Percentiles rank a stretch among this genome's conserved stretches.
phyloP scores from a whole-genome alignment of 2,797 vertebrate genomes.

The Erpetoichthys calabaricus region DNA sequence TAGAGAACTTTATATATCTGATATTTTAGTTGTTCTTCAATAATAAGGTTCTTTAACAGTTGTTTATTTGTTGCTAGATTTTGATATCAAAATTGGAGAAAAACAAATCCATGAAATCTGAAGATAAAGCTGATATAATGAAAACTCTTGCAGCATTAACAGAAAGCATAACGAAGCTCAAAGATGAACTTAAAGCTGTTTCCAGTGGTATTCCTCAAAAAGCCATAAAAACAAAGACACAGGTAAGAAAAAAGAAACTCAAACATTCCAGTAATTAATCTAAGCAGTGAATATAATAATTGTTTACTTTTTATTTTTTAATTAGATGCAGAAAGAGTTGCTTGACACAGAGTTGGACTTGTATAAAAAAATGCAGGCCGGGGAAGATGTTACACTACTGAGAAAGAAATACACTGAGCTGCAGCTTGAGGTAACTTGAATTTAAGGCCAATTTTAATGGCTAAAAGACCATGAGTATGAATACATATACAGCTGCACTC shows the following conservation, averaged over 20 bases:
- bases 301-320: constrained; percentile 8
- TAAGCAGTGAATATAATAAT: background rate
- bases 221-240: constrained; percentile 72
- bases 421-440: constrained; percentile 72
- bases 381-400: constrained; percentile 82
- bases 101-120: constrained; percentile 82
- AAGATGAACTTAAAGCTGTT: constrained; percentile 84
- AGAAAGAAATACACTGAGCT: constrained; percentile 82
- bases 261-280: background rate
- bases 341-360: constrained; percentile 90
- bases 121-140: constrained; percentile 92
- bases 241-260: constrained; percentile 50
- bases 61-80: constrained; percentile 49
- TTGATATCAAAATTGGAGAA: constrained; percentile 92
- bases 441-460: too few species aligned
- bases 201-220: constrained; percentile 50
- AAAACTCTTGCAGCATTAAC: constrained; percentile 74
- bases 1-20: background rate
- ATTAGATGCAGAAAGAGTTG: constrained; percentile 87
- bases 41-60: background rate
- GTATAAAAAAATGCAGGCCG: constrained; percentile 88
- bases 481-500: background rate
- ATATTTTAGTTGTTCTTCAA: background rate
- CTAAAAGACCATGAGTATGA: background rate
- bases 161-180: constrained; percentile 86